Conservation (phyloP, 2,888 invertebrate species). For the Tenthredo mesomela region DNA sequence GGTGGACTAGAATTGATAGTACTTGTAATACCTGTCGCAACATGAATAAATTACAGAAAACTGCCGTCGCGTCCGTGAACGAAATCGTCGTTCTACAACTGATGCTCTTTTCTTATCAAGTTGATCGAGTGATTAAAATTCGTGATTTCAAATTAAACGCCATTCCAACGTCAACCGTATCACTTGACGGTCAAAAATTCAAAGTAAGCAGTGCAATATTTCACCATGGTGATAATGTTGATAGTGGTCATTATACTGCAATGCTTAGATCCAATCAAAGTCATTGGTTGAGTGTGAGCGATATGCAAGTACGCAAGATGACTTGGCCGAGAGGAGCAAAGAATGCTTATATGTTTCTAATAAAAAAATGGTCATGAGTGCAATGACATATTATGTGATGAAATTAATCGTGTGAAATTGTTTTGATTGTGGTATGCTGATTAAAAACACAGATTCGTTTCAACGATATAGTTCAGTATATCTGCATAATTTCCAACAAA, state of each 20-base stretch:
- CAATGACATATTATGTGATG: neutral
- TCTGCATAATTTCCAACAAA: too few species aligned
- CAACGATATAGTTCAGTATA: too few species aligned
- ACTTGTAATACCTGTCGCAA: neutral
- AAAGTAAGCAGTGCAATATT: constrained; percentile 44
- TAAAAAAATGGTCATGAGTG: neutral
- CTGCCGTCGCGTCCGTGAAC: neutral
- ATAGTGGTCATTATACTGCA: constrained; percentile 48
- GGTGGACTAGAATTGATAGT: constrained; percentile 29
- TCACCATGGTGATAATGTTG: constrained; percentile 33
- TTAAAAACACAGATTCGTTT: too few species aligned
- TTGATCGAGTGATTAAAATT: neutral
- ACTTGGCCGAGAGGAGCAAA: constrained; percentile 14
- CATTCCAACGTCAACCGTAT: neutral
- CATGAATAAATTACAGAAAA: neutral
- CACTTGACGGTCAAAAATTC: neutral
- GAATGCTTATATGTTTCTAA: constrained; percentile 36
- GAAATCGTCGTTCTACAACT: neutral
- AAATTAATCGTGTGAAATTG: neutral
- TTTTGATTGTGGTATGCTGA: neutral
- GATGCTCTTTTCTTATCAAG: neutral
- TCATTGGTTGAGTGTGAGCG: constrained; percentile 14
- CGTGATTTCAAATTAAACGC: constrained; percentile 21
- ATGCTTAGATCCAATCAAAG: neutral
- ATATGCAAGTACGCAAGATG: neutral